Conservation (phyloP, 2,888 invertebrate genomes). For the Hydrotaea diabolus region DNA sequence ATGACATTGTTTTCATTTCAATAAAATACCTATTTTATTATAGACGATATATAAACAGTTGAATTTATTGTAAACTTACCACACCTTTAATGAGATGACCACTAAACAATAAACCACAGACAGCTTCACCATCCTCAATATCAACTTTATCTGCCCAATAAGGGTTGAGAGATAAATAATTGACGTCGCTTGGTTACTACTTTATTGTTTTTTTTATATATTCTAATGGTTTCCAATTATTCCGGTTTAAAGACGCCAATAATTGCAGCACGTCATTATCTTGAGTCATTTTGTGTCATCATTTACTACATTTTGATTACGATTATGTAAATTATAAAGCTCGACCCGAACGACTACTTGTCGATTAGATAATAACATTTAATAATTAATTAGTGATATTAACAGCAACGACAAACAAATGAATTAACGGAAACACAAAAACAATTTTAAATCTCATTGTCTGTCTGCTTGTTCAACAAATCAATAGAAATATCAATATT, state of each 20-base stretch:
- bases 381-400: slow-evolving; percentile 11
- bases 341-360: neutral
- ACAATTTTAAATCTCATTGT: no score
- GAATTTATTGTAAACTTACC: neutral
- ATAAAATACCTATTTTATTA: neutral
- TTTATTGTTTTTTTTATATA: no score
- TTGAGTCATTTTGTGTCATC: slow-evolving; percentile 2
- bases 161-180: neutral
- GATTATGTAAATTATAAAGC: slow-evolving; percentile 1
- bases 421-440: no score
- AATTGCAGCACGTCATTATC: slow-evolving; percentile 3
- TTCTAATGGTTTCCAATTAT: slow-evolving; percentile 47
- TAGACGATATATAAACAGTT: neutral
- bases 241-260: slow-evolving; percentile 40
- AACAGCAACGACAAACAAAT: neutral
- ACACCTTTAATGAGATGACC: neutral
- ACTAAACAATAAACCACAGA: neutral
- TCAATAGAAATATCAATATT: no score
- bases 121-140: neutral
- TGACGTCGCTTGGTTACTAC: neutral
- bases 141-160: neutral
- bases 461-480: no score
- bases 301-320: slow-evolving; percentile 31
- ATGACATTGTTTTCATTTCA: no score
- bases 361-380: slow-evolving; percentile 6